phyloP scores from a whole-genome alignment of 2,888 invertebrate species.

The Lycocerus yunnanus region DNA sequence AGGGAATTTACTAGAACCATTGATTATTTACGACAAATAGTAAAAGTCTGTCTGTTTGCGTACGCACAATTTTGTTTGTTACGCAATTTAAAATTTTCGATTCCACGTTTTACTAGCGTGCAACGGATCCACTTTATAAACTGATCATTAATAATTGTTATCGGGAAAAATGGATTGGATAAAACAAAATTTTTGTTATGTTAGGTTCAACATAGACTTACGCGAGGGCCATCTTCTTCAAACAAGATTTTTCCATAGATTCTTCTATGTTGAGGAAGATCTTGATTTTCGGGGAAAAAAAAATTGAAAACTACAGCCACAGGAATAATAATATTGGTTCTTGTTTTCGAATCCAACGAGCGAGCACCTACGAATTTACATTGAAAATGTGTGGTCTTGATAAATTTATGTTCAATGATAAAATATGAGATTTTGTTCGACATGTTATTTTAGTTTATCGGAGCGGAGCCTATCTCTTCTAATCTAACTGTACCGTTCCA shows the following conservation, averaged over 20 bases:
- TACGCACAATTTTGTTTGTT: neutral
- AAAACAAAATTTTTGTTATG: neutral
- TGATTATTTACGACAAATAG: constrained; percentile 1
- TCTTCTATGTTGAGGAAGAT: neutral
- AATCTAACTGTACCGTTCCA: neutral
- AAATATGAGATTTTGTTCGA: neutral
- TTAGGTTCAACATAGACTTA: too few relatives aligned
- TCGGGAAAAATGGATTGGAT: neutral
- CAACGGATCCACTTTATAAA: neutral
- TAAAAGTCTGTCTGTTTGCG: neutral
- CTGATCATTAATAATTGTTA: neutral
- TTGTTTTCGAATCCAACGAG: too few relatives aligned
- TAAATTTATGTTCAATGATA: neutral
- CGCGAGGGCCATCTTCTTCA: neutral
- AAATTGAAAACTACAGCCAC: too few relatives aligned
- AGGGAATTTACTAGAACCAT: constrained; percentile 1
- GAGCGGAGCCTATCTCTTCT: neutral
- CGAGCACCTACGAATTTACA: neutral
- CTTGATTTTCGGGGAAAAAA: too few relatives aligned
- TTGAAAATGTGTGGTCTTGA: neutral
- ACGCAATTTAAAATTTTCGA: neutral
- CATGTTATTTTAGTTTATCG: neutral
- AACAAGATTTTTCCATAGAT: neutral
- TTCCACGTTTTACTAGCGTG: neutral
- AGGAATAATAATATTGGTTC: too few relatives aligned